Evolutionary conservation across 1,140 invertebrate genomes (phyloP).

Genomic region (Macrotrachela quadricornifera): DNA sequence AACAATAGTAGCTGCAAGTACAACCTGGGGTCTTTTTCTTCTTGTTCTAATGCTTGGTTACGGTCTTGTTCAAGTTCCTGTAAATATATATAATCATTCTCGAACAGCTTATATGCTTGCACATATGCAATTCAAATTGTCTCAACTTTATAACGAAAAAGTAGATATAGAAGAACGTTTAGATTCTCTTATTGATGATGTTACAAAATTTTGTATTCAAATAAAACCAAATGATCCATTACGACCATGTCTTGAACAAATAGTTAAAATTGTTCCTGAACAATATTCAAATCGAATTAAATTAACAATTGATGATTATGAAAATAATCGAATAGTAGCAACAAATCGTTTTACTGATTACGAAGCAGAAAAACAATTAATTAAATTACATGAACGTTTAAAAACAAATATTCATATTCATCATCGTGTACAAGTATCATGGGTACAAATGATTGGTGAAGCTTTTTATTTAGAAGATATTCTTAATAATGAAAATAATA

Average conservation of each 20-base stretch:
- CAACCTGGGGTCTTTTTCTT: constrained; percentile 94
- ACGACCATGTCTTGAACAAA: constrained; percentile 46
- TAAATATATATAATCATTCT: constrained; percentile 61
- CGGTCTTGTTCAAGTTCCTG: constrained; percentile 79
- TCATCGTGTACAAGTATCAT: constrained; percentile 61
- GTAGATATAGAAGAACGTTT: constrained; percentile 52
- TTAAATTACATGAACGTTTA: constrained; percentile 48
- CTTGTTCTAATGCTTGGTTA: constrained; percentile 81
- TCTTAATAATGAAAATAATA: constrained; percentile 49
- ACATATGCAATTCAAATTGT: constrained; percentile 79
- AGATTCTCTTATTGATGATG: constrained; percentile 50
- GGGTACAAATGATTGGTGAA: constrained; percentile 58
- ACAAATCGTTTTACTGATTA: constrained; percentile 41
- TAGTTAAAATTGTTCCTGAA: constrained; percentile 52
- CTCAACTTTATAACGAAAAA: constrained; percentile 38
- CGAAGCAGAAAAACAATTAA: constrained; percentile 14
- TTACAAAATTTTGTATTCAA: constrained; percentile 21
- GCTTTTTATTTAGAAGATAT: constrained; percentile 59
- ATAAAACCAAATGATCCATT: constrained; percentile 30
- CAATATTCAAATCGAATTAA: constrained; percentile 15
- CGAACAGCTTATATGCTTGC: constrained; percentile 41
- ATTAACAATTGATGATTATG: constrained; percentile 22
- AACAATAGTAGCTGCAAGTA: constrained; percentile 65
- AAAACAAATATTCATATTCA: constrained; percentile 17
- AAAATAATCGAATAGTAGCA: constrained; percentile 20